Percentiles rank a stretch among this genome's conserved stretches.
phyloP scores from a whole-genome alignment of 2,888 invertebrate genomes.

The Drosophila falleni region DNA sequence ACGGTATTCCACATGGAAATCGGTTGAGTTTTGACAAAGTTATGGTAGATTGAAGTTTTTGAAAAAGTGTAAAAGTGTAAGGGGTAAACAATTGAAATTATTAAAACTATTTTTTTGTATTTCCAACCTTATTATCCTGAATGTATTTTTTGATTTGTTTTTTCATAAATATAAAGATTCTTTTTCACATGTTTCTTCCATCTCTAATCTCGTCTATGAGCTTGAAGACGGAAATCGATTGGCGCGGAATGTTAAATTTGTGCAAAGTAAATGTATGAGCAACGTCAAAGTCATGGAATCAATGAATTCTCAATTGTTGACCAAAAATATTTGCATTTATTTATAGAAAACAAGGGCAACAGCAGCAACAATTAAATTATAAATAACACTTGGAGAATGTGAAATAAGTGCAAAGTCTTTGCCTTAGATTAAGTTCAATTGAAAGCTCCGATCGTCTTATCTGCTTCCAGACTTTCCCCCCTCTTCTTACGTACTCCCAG shows the following conservation, averaged over 20 bases:
- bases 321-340: slow-evolving; percentile 20
- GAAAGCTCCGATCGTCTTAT: slow-evolving; percentile 23
- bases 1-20: too few relatives aligned
- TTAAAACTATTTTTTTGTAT: too few relatives aligned
- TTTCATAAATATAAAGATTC: too few relatives aligned
- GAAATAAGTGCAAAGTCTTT: slow-evolving; percentile 27
- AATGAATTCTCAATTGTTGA: slow-evolving; percentile 4
- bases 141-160: too few relatives aligned
- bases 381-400: slow-evolving; percentile 5
- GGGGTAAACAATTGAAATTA: too few relatives aligned
- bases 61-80: too few relatives aligned
- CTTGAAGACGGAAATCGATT: not conserved
- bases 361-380: slow-evolving; percentile 5
- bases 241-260: slow-evolving; percentile 3
- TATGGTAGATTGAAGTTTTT: too few relatives aligned
- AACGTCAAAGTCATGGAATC: slow-evolving; percentile 19
- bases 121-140: too few relatives aligned
- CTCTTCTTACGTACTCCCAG: not conserved
- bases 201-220: not conserved
- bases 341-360: slow-evolving; percentile 11
- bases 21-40: too few relatives aligned
- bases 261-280: slow-evolving; percentile 1
- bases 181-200: not conserved
- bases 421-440: slow-evolving; percentile 16
- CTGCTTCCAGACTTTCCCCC: not conserved